Base-by-base conservation (phyloP, 2,113 vertebrate species). In the Rutilus rutilus region DNA sequence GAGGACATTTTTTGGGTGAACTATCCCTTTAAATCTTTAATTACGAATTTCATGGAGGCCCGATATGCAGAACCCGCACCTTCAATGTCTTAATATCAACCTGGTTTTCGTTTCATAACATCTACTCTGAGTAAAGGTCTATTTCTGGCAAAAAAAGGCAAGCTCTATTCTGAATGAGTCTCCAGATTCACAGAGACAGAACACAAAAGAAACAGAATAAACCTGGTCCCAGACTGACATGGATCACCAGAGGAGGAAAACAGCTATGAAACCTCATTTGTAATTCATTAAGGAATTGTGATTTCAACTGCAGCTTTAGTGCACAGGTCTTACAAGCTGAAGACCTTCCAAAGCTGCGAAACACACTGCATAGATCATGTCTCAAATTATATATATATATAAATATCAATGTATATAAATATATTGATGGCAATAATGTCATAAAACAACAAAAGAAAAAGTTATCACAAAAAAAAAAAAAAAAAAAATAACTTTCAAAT, bases 301-400 rank as follows among this genome's bases (percentile, higher is more conserved):
- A 71, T 71, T 71, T 71, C 19, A 39, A n/a, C 39, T 74, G 42
- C 71, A 17, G 64, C 64, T 65, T 30, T 8, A 65, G 47, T 33
- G 25, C 45, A 77, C 45, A 45, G 9, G 9, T 45, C 71, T 23
- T 57, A n/a, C 27, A 11, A 6, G 19, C 25, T 30, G 76, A 59
- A 8, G 52, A 54, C 3, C 25, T 45, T 69, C 39, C 19, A 42
- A 42, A 73, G 36, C 39, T 6, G 39, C 11, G 8, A 42, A 79
- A 79, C 33, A 7, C 77, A 27, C 59, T 80, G 36, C 78, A 80
- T 80, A 47, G 78, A 62, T 80, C 59, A 64, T 15, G 9, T 80
- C 39, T 47, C 14, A 39, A 25, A 76, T 54, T 30, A 4, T 25
- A 59, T 39, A 11, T 30, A 4, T 25, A 59, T 39, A 11, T 23